phyloP scores from a whole-genome alignment of 2,797 vertebrate species.

The Acanthornis magna region DNA sequence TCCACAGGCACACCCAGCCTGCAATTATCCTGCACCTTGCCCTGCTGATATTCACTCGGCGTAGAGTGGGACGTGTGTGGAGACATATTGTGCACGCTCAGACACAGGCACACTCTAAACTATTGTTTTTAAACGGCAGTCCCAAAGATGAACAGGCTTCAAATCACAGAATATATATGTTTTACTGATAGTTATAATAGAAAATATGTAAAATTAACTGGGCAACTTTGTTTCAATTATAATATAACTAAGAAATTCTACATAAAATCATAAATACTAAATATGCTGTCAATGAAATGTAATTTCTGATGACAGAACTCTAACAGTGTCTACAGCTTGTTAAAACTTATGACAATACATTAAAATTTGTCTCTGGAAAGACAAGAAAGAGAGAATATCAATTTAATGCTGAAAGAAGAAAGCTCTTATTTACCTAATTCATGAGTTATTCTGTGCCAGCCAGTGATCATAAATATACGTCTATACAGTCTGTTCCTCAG shows the following conservation, averaged over 20 bases:
- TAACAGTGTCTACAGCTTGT: background rate
- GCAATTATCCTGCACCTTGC: background rate
- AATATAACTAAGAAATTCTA: background rate
- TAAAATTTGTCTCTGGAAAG: background rate
- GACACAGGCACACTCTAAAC: background rate
- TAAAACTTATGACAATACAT: background rate
- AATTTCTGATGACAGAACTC: background rate
- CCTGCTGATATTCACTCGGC: background rate
- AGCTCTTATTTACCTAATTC: background rate
- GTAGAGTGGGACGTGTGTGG: rapidly evolving
- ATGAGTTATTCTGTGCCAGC: background rate
- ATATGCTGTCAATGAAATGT: background rate
- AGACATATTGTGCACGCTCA: background rate
- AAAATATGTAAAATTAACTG: background rate
- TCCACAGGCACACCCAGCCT: slow-evolving; percentile 6
- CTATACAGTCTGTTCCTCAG: background rate
- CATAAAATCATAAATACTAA: background rate
- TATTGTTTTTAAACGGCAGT: background rate
- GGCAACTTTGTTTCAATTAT: background rate
- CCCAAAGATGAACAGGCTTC: background rate
- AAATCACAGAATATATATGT: background rate
- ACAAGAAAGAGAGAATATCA: background rate
- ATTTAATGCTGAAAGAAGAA: background rate
- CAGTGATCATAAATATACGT: background rate
- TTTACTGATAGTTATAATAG: background rate